These are phyloP conservation scores for Brachyptera putata DNA, from an alignment of 2,888 invertebrate species.

Conservation along the genomic window DNA sequence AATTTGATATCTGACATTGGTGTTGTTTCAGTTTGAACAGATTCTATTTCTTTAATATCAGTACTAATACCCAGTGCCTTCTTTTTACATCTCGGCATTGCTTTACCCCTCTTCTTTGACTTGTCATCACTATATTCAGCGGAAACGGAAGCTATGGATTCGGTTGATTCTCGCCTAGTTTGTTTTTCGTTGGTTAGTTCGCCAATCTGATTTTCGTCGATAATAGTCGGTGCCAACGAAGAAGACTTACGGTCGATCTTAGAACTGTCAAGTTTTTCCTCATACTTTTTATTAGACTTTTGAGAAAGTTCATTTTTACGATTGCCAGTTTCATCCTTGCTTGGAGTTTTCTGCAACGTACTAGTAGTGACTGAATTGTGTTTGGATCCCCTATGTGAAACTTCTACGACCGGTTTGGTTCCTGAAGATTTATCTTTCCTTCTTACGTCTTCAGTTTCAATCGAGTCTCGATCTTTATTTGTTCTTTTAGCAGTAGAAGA, in stretches of 20 bases:
- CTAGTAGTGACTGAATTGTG: too few relatives aligned
- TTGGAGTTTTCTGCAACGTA: too few relatives aligned
- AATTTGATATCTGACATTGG: too few relatives aligned
- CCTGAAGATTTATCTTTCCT: neutral
- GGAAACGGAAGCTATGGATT: neutral
- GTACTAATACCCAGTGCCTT: conserved; percentile 35
- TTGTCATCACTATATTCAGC: neutral
- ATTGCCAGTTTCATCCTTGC: too few relatives aligned
- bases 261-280: neutral
- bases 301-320: neutral
- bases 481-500: neutral
- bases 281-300: neutral
- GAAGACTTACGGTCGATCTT: neutral
- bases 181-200: neutral
- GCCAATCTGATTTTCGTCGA: neutral
- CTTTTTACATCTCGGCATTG: conserved; percentile 48
- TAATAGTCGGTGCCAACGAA: neutral
- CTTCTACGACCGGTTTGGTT: neutral
- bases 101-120: conserved; percentile 46
- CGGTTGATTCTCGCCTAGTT: neutral
- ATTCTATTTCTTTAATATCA: too few relatives aligned
- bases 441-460: neutral
- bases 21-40: too few relatives aligned
- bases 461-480: neutral
- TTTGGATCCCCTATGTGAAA: neutral